These are phyloP conservation scores for Macropis europaea DNA, from an alignment of 2,888 invertebrate species.

Conservation along the genomic window DNA sequence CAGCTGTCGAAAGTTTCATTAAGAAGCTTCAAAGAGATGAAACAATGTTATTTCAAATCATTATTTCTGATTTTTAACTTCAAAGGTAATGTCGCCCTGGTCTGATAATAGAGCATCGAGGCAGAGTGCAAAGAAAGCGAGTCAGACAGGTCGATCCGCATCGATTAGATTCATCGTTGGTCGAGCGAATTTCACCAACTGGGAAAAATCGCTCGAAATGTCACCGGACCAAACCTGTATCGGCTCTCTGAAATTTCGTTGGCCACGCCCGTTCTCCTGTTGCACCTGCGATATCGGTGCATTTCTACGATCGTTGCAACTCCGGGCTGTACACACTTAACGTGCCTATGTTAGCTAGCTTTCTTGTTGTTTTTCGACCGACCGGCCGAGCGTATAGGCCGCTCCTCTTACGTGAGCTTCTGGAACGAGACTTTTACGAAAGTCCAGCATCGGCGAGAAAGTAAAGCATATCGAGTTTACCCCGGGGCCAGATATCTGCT, in stretches of 20 bases:
- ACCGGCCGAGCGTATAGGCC: conserved; percentile 26
- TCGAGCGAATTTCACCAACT: conserved; percentile 3
- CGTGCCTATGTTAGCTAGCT: neutral
- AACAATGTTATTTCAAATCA: too few species aligned
- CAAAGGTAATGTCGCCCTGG: too few species aligned
- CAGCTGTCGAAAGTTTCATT: too few species aligned
- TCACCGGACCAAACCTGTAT: conserved; percentile 20
- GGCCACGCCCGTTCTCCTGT: conserved; percentile 55
- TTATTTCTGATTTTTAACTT: too few species aligned
- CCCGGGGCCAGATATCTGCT: conserved; percentile 56
- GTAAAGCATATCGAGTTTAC: conserved; percentile 60
- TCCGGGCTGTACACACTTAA: neutral
- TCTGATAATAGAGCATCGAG: too few species aligned
- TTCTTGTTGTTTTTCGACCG: conserved; percentile 34
- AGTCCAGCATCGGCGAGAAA: conserved; percentile 64
- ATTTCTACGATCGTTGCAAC: conserved; percentile 9
- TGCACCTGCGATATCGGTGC: conserved; percentile 49
- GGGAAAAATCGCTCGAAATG: conserved; percentile 32
- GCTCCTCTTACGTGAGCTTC: conserved; percentile 58
- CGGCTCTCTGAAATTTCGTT: conserved; percentile 38
- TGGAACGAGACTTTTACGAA: conserved; percentile 66
- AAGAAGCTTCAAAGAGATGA: too few species aligned
- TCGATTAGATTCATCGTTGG: neutral
- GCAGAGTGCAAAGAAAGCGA: neutral
- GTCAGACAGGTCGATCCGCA: neutral